phyloP scores from a whole-genome alignment of 2,113 vertebrate species.

The Myiagra hebetior region DNA sequence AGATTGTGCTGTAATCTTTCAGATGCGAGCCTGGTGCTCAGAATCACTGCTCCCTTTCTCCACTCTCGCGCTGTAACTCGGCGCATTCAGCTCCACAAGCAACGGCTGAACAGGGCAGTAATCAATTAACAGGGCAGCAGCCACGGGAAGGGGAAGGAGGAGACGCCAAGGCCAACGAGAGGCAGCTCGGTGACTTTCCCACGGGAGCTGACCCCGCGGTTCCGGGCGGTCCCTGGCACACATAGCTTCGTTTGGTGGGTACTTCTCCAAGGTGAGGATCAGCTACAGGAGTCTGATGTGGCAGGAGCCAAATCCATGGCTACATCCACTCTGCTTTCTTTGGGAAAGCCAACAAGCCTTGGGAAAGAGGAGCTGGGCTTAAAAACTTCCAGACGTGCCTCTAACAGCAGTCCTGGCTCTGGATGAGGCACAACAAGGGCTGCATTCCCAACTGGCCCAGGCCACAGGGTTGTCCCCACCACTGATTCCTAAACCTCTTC shows the following conservation, averaged over 20 bases:
- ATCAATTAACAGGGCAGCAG: constrained; percentile 21
- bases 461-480: rapidly evolving
- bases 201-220: neutral
- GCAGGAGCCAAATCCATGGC: neutral
- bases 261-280: neutral
- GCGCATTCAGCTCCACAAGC: neutral
- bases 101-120: neutral
- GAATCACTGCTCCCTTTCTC: neutral
- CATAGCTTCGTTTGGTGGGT: rapidly evolving
- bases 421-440: neutral
- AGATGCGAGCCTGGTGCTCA: constrained; percentile 19
- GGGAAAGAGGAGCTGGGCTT: neutral
- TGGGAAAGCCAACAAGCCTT: neutral
- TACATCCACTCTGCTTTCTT: neutral
- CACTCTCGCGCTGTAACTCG: neutral
- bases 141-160: neutral
- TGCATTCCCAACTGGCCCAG: rapidly evolving
- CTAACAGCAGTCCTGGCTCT: neutral
- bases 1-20: constrained; percentile 65
- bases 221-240: neutral
- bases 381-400: neutral
- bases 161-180: neutral
- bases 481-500: neutral
- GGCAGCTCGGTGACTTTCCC: neutral
- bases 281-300: neutral